A percentile compares a stretch with the other conserved stretches of the same genome.
Evolutionary conservation across 1,140 invertebrate genomes (phyloP).

Genomic region (Sitodiplosis mosellana): DNA sequence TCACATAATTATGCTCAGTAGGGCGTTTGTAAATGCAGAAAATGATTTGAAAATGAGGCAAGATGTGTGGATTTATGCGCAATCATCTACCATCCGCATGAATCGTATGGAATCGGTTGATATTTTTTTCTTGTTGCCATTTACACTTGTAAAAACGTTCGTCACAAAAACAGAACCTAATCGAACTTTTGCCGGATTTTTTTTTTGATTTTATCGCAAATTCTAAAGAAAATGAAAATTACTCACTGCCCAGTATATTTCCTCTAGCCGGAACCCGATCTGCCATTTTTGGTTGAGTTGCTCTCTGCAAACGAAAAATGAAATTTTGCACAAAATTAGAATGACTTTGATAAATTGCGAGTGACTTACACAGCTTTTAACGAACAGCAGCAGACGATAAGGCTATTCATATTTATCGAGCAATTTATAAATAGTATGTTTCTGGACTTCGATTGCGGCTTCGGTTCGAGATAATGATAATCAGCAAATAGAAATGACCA

Average conservation of each 20-base stretch:
- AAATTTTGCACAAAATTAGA: too few species aligned
- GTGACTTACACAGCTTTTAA: too few species aligned
- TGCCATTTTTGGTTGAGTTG: constrained; percentile 9
- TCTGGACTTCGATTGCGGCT: too few species aligned
- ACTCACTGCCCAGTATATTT: constrained; percentile 24
- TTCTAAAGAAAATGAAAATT: background rate
- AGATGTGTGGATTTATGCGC: background rate
- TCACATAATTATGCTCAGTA: too few species aligned
- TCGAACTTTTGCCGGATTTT: background rate
- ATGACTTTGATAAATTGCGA: too few species aligned
- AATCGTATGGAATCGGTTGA: background rate
- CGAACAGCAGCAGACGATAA: too few species aligned
- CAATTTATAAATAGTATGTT: too few species aligned
- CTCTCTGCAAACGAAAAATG: too few species aligned
- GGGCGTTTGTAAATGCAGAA: background rate
- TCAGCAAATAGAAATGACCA: too few species aligned
- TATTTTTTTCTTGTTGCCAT: background rate
- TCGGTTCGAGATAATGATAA: too few species aligned
- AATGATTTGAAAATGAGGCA: background rate
- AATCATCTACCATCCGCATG: background rate
- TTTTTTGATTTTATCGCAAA: background rate
- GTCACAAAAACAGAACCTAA: background rate
- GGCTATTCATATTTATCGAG: too few species aligned
- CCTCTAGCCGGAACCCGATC: constrained; percentile 16
- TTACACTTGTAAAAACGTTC: background rate